A percentile compares a stretch with the other conserved stretches of the same genome.
These are phyloP conservation scores for Hydropsyche betteni DNA, from an alignment of 2,888 invertebrate genomes.

Conservation along the genomic window DNA sequence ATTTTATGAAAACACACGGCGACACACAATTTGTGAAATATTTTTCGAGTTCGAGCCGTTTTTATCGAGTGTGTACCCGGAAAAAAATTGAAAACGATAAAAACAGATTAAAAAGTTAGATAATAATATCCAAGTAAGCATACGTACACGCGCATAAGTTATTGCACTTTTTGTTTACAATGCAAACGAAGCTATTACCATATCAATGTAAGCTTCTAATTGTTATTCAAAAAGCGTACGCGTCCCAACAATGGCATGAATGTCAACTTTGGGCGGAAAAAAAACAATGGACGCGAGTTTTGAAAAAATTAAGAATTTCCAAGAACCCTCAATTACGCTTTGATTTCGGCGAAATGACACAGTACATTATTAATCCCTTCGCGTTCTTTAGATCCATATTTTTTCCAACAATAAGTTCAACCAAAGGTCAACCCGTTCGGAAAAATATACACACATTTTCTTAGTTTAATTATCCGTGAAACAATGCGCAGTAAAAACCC, in stretches of 20 bases:
- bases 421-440: no score
- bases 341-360: no score
- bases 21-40: neutral
- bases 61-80: neutral
- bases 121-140: neutral
- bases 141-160: neutral
- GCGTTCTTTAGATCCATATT: no score
- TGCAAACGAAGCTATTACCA: constrained; percentile 7
- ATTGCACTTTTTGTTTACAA: constrained; percentile 14
- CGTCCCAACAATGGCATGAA: constrained; percentile 15
- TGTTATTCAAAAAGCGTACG: constrained; percentile 12
- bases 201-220: neutral
- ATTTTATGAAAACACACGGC: constrained; percentile 7
- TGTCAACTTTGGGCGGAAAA: constrained; percentile 9
- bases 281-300: neutral
- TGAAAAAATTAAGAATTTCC: no score
- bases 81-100: neutral
- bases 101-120: no score
- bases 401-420: no score
- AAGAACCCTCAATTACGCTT: no score
- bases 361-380: no score
- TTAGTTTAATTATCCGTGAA: no score
- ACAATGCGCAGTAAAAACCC: no score
- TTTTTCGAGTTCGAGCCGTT: neutral
- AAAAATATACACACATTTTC: no score